Evolutionary conservation across 2,888 invertebrate genomes (phyloP).

Genomic region (Palloptera scutellata): DNA sequence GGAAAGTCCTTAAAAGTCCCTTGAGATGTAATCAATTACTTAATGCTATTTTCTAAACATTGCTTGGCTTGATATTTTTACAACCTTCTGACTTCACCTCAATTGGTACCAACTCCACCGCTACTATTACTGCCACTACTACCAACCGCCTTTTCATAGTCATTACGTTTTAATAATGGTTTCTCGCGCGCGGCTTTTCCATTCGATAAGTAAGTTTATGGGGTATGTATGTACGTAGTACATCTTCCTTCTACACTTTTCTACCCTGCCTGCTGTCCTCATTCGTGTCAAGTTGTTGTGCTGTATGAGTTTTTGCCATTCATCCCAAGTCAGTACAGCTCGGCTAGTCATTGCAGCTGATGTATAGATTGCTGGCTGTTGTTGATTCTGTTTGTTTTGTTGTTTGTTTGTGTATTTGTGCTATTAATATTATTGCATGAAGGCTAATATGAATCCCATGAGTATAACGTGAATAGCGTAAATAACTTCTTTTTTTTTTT

Average conservation of each 20-base stretch:
- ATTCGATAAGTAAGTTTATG: not conserved
- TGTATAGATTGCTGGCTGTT: slow-evolving; percentile 43
- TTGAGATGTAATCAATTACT: slow-evolving; percentile 64
- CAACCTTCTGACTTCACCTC: not conserved
- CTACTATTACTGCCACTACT: not conserved
- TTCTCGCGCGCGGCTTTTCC: slow-evolving; percentile 35
- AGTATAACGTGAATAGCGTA: slow-evolving; percentile 56
- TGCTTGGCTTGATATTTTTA: not conserved
- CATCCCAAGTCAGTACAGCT: too few species aligned
- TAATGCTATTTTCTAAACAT: slow-evolving; percentile 50
- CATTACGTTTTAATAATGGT: slow-evolving; percentile 59
- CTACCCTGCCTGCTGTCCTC: slow-evolving; percentile 45
- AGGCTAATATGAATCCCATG: slow-evolving; percentile 56
- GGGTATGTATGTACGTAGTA: not conserved
- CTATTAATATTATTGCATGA: slow-evolving; percentile 58
- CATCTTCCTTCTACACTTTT: not conserved
- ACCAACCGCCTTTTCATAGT: slow-evolving; percentile 31
- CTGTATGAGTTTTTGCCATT: slow-evolving; percentile 22
- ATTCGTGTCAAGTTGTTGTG: slow-evolving; percentile 30
- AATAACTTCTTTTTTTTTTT: slow-evolving; percentile 28
- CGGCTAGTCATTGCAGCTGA: slow-evolving; percentile 39
- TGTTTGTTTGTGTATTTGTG: slow-evolving; percentile 30
- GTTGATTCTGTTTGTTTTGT: slow-evolving; percentile 34
- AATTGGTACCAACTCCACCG: not conserved
- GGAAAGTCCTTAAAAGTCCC: slow-evolving; percentile 56